These are phyloP conservation scores for Tinea trinotella DNA, from an alignment of 2,888 invertebrate genomes.

Conservation along the genomic window DNA sequence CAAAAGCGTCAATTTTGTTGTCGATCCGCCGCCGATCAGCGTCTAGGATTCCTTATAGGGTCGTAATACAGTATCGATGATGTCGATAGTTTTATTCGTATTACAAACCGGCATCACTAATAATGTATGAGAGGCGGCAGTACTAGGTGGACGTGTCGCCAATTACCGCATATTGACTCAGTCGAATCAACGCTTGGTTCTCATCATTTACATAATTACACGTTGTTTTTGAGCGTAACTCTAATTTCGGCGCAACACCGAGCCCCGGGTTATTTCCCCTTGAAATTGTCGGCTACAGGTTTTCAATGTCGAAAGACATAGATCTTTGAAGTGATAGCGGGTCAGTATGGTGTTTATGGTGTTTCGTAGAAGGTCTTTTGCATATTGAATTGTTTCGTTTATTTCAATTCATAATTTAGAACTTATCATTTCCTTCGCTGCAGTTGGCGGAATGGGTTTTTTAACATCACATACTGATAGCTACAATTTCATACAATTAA, in stretches of 20 bases:
- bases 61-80: too few species aligned
- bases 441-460: neutral
- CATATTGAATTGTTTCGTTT: constrained; percentile 7
- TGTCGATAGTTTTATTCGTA: too few species aligned
- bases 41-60: too few species aligned
- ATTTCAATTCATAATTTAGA: neutral
- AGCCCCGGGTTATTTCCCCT: constrained; percentile 20
- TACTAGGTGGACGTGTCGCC: constrained; percentile 53
- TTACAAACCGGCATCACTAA: constrained; percentile 14
- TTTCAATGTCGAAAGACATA: constrained; percentile 52
- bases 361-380: constrained; percentile 33
- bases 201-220: constrained; percentile 72
- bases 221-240: constrained; percentile 47
- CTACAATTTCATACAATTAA: too few species aligned
- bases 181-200: constrained; percentile 54
- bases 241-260: constrained; percentile 36
- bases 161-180: constrained; percentile 68
- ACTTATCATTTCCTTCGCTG: neutral
- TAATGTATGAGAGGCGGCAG: constrained; percentile 29
- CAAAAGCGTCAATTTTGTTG: too few species aligned
- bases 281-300: constrained; percentile 36
- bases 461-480: neutral
- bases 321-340: constrained; percentile 51
- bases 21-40: too few species aligned
- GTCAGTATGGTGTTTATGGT: constrained; percentile 38